phyloP scores from a whole-genome alignment of 2,113 vertebrate species.

The Megatriorchis doriae region DNA sequence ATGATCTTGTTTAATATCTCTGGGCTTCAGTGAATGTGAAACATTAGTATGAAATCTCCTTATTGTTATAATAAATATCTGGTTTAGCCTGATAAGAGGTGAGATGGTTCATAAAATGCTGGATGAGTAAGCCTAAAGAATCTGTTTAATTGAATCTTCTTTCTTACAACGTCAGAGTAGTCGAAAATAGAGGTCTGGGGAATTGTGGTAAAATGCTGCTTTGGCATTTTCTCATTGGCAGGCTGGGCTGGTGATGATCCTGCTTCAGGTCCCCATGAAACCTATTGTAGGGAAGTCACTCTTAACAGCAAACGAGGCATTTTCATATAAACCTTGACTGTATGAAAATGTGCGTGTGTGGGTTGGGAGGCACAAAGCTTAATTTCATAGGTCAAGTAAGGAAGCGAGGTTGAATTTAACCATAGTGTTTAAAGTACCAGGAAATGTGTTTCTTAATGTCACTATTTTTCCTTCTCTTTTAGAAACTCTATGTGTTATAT shows the following conservation, averaged over 20 bases:
- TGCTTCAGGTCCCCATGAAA: conserved; percentile 32
- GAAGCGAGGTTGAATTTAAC: conserved; percentile 11
- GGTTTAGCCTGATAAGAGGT: conserved; percentile 69
- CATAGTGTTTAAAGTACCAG: neutral
- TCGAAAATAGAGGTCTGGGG: conserved; percentile 41
- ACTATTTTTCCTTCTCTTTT: conserved; percentile 18
- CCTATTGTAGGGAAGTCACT: neutral
- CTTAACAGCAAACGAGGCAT: neutral
- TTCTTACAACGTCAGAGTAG: conserved; percentile 36
- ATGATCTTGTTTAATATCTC: conserved; percentile 65
- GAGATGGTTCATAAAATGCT: conserved; percentile 68
- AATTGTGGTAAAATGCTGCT: conserved; percentile 46
- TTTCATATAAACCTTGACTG: neutral
- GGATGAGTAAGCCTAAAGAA: conserved; percentile 63
- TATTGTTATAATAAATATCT: conserved; percentile 72
- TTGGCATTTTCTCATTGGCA: conserved; percentile 33
- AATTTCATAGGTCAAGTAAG: conserved; percentile 38
- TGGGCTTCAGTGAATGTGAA: conserved; percentile 50
- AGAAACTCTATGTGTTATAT: neutral
- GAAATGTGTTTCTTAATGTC: conserved; percentile 42
- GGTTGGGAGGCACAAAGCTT: neutral
- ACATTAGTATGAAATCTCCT: conserved; percentile 57
- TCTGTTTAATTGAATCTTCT: conserved; percentile 69
- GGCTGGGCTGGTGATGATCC: neutral
- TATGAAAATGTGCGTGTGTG: neutral